Percentiles rank a stretch among this genome's conserved stretches.
phyloP scores from a whole-genome alignment of 2,888 invertebrate species.

The Erebia ligea region DNA sequence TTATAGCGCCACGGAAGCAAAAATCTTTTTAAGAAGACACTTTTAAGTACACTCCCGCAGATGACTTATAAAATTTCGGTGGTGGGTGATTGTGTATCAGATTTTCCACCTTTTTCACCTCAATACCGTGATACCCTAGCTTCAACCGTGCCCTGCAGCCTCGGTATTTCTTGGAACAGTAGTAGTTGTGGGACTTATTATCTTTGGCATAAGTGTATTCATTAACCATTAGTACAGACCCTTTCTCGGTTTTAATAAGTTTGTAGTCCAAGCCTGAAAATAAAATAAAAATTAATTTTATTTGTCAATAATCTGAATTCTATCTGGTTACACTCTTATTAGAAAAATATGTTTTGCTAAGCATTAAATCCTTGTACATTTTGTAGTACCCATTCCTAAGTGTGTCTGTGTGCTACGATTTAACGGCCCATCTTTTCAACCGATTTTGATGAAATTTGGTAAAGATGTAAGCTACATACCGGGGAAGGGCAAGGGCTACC shows the following conservation, averaged over 20 bases:
- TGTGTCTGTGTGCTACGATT: no score
- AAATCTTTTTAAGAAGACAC: conserved; percentile 14
- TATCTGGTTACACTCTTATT: no score
- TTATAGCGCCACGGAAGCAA: no score
- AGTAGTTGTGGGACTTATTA: conserved; percentile 41
- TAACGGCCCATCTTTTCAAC: no score
- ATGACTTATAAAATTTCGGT: conserved; percentile 24
- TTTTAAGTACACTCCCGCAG: conserved; percentile 24
- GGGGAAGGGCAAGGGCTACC: no score
- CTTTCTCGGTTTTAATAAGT: conserved; percentile 38
- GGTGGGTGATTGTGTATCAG: conserved; percentile 26
- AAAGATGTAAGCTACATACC: no score
- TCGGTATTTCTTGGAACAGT: conserved; percentile 44
- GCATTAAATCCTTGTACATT: no score
- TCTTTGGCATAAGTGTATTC: conserved; percentile 48
- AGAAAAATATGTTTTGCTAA: no score
- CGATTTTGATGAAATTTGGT: no score
- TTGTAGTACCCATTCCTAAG: no score
- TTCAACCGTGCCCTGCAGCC: conserved; percentile 33
- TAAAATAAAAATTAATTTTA: background rate
- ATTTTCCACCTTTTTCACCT: conserved; percentile 16
- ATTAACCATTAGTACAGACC: conserved; percentile 47
- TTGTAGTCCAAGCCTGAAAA: conserved; percentile 32
- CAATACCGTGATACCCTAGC: conserved; percentile 19
- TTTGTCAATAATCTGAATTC: no score